Base-by-base conservation (phyloP, 2,888 invertebrate species). In the Bombyx huttoni region DNA sequence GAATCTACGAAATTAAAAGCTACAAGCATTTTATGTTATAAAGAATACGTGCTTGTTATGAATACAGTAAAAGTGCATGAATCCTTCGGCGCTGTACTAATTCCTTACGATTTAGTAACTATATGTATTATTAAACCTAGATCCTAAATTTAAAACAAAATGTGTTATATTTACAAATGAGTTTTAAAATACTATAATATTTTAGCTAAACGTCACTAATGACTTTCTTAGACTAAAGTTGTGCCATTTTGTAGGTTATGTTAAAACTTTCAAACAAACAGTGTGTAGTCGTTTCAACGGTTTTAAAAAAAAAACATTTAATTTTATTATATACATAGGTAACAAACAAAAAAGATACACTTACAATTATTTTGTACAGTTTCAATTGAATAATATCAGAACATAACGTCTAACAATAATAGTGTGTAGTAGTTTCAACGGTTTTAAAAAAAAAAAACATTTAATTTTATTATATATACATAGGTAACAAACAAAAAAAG, bases 141-240 rank as follows among this genome's bases (percentile, higher is more conserved):
- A 55, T 52, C 63, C 76, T 79, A 82, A 73, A 66, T 64, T 62
- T 73, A 66, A 66, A 69, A 78, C 68, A 76, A 81, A 85, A 74
- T 68, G 78, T 81, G 77, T 75, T 54, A 58, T 86, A 87, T 88
- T 65, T 88, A 86, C 87, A 88, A 63, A 79, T 79, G 77, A 70
- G 62, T 63, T 72, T 78, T 73, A 66, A 52, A 78, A 73, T 63
- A 70, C 84, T 87, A 87, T n/a, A n/a, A n/a, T n/a, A n/a, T 84
- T 88, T 88, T 88, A 87, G 87, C 87, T 88, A 88, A 84, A 84
- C 74, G 79, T 85, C 75, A 73, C 85, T 87, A 83, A 70, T 82
- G 82, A 84, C 70, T 71, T 67, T 12, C 80, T 83, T 85, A 86
- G 48, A 59, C 72, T 82, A 81, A 75, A 78, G 76, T 86, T 85